Percentiles rank a stretch among this genome's conserved stretches.
Evolutionary conservation across 2,113 vertebrate species (phyloP).

Genomic region (Pachyramphus minor): DNA sequence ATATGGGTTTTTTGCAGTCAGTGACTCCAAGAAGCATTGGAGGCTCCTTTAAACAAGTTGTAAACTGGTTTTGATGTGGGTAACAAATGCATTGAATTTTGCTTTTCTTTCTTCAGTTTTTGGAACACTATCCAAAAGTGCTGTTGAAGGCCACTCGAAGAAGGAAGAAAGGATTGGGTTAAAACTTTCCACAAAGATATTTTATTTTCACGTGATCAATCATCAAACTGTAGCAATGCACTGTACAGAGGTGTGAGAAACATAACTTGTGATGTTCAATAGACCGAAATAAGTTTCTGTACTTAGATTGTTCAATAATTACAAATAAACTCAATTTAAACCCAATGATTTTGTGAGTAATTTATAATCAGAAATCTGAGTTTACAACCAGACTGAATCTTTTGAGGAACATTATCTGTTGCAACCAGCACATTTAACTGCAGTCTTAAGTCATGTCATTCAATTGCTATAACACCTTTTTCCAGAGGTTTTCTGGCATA

Average conservation of each 20-base stretch:
- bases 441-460: background rate
- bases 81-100: background rate
- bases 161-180: background rate
- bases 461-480: background rate
- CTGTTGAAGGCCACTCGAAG: background rate
- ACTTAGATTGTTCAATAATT: background rate
- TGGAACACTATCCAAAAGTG: background rate
- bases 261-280: background rate
- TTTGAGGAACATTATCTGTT: background rate
- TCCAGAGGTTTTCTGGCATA: background rate
- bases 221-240: background rate
- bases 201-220: background rate
- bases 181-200: background rate
- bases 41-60: background rate
- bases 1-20: background rate
- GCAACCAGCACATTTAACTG: background rate
- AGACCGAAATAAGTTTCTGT: background rate
- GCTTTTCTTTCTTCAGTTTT: background rate
- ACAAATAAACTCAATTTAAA: background rate
- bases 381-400: background rate
- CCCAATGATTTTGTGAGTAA: background rate
- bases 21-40: background rate
- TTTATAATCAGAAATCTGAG: background rate
- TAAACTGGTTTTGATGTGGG: background rate
- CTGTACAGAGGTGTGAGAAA: background rate